phyloP scores from a whole-genome alignment of 1,140 invertebrate species.

The Mylabris phalerata region DNA sequence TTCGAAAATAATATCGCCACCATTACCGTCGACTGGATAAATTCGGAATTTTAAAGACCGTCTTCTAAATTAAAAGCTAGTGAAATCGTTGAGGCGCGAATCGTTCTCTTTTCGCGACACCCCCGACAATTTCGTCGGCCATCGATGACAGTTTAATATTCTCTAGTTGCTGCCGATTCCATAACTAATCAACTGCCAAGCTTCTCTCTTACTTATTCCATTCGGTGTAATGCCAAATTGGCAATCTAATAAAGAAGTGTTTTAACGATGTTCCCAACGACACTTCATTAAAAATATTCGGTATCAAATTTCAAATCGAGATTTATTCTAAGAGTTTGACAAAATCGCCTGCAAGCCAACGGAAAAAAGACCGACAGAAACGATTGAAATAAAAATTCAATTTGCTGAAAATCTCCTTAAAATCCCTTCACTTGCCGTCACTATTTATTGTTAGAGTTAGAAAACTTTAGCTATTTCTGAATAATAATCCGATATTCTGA shows the following conservation, averaged over 20 bases:
- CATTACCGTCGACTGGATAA: conserved; percentile 9
- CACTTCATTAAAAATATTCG: conserved; percentile 28
- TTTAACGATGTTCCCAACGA: conserved; percentile 29
- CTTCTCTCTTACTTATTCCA: background rate
- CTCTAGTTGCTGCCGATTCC: conserved; percentile 23
- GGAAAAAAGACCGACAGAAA: no score
- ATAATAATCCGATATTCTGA: no score
- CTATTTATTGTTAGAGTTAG: no score
- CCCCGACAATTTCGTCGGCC: background rate
- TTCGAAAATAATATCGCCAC: conserved; percentile 14
- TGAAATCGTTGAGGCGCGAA: conserved; percentile 3
- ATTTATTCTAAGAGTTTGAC: no score
- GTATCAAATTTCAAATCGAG: no score
- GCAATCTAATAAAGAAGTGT: conserved; percentile 32
- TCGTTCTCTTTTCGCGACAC: background rate
- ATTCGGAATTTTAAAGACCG: conserved; percentile 18
- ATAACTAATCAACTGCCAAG: conserved; percentile 28
- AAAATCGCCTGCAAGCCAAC: no score
- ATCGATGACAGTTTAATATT: conserved; percentile 34
- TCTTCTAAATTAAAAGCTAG: conserved; percentile 20
- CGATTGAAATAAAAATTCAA: no score
- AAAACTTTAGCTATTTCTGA: no score
- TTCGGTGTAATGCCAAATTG: conserved; percentile 29
- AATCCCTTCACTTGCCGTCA: no score
- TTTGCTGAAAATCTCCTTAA: no score